Evolutionary conservation across 2,797 vertebrate genomes (phyloP).

Genomic region (Cryptoprocta ferox): DNA sequence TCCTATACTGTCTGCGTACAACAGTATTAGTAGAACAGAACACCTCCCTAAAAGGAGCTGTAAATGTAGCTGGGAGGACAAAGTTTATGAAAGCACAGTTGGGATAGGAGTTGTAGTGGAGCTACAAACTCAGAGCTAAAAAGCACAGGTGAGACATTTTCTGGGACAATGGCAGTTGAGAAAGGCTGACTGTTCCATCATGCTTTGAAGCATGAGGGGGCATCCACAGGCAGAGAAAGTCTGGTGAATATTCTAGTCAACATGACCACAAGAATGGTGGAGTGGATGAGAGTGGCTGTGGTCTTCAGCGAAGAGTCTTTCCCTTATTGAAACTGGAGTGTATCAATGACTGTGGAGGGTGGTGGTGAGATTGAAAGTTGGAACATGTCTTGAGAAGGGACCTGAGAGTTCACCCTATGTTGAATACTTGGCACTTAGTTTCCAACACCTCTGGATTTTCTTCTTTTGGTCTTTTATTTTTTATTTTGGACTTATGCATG

Average conservation of each 20-base stretch:
- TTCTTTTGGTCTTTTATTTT: not conserved
- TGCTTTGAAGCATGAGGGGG: not conserved
- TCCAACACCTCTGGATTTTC: not conserved
- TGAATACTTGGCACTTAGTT: not conserved
- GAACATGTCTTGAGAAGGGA: not conserved
- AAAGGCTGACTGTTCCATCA: not conserved
- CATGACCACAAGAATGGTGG: not conserved
- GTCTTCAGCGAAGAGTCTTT: not conserved
- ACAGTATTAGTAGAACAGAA: not conserved
- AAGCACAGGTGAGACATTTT: not conserved
- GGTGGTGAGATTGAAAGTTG: not conserved
- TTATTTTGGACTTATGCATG: not conserved
- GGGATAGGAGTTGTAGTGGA: not conserved
- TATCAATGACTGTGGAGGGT: not conserved
- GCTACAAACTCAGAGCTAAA: not conserved
- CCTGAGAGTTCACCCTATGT: not conserved
- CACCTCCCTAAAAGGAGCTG: not conserved
- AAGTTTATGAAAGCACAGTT: not conserved
- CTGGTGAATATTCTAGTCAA: not conserved
- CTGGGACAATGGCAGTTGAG: not conserved
- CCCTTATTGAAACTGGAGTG: not conserved
- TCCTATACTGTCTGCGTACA: not conserved
- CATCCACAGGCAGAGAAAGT: not conserved
- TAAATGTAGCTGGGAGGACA: not conserved
- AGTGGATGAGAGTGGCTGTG: not conserved